Conservation (phyloP, 1,140 invertebrate genomes). For the Trypoxylus dichotomus region DNA sequence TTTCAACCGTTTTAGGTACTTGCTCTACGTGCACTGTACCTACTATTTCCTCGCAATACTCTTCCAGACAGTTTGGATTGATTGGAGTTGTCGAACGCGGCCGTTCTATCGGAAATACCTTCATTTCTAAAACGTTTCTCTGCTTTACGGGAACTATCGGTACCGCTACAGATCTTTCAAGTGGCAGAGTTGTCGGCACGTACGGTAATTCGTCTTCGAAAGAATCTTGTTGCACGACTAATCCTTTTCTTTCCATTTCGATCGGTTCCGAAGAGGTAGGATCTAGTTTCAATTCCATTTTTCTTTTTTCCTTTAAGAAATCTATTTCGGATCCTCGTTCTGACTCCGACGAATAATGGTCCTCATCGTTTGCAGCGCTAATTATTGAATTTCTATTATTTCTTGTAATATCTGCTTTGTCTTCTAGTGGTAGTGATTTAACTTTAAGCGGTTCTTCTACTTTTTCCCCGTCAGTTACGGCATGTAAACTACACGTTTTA, state of each 20-base stretch:
- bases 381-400: conserved; percentile 20
- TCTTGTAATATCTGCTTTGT: background rate
- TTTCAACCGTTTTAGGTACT: conserved; percentile 56
- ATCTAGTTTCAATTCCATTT: conserved; percentile 48
- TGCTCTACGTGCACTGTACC: conserved; percentile 44
- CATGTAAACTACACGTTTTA: background rate
- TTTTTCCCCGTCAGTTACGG: background rate
- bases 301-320: conserved; percentile 55
- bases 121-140: conserved; percentile 67
- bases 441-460: background rate
- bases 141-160: conserved; percentile 80
- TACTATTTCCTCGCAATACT: conserved; percentile 60
- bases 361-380: conserved; percentile 53
- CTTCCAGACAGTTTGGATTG: conserved; percentile 75
- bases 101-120: conserved; percentile 81
- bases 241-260: conserved; percentile 70
- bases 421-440: background rate
- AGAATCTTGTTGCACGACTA: conserved; percentile 78
- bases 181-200: conserved; percentile 80
- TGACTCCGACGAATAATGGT: conserved; percentile 76
- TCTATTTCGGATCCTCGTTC: conserved; percentile 71
- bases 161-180: conserved; percentile 77
- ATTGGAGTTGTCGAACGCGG: conserved; percentile 84
- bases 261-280: conserved; percentile 48
- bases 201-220: conserved; percentile 87